Conservation (phyloP, 2,888 invertebrate genomes). For the Apodemia duryi region DNA sequence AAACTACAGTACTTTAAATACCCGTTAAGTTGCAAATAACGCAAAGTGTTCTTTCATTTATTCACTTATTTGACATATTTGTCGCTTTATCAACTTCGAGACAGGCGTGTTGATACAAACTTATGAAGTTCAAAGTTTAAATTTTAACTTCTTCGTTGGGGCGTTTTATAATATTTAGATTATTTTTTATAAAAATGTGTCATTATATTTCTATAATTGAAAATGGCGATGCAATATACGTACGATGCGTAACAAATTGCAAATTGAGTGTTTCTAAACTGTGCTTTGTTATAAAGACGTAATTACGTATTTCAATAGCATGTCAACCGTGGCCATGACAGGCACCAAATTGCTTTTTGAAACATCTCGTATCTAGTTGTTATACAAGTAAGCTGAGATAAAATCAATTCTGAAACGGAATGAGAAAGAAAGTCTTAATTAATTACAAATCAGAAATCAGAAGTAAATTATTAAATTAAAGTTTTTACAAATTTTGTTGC, state of each 20-base stretch:
- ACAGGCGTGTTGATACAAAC: no score
- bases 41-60: no score
- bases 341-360: slow-evolving; percentile 13
- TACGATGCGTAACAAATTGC: background rate
- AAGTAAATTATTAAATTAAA: no score
- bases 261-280: slow-evolving; percentile 10
- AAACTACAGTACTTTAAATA: no score
- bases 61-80: no score
- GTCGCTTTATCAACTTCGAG: no score
- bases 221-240: slow-evolving; percentile 5
- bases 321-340: slow-evolving; percentile 8
- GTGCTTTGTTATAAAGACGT: slow-evolving; percentile 10
- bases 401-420: background rate
- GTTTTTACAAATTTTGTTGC: no score
- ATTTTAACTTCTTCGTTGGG: no score
- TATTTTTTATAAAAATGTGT: background rate
- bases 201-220: slow-evolving; percentile 1
- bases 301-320: slow-evolving; percentile 11
- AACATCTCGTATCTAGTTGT: background rate
- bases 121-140: no score
- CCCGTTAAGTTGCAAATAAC: no score
- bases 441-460: no score
- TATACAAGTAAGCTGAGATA: background rate
- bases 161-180: background rate
- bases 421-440: no score